Percentiles rank a stretch among this genome's conserved stretches.
Evolutionary conservation across 2,797 vertebrate genomes (phyloP).

Genomic region (Buceros bicornis): DNA sequence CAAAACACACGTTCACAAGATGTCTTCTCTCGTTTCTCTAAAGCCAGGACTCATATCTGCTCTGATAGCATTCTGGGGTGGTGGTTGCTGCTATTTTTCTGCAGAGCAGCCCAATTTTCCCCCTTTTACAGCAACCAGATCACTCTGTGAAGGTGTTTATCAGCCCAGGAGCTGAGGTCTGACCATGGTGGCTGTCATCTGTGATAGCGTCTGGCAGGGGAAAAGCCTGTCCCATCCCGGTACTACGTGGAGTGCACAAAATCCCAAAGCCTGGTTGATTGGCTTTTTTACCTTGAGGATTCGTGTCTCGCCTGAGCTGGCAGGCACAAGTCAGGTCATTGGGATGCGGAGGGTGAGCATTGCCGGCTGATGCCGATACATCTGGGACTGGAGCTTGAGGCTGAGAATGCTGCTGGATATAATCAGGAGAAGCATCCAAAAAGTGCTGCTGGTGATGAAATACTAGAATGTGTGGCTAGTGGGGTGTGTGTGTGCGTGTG

Average conservation of each 20-base stretch:
- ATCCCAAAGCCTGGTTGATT: background rate
- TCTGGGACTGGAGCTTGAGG: background rate
- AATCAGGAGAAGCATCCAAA: background rate
- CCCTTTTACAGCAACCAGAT: background rate
- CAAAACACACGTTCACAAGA: background rate
- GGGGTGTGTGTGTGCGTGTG: rapidly evolving
- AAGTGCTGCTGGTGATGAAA: background rate
- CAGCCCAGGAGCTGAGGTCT: background rate
- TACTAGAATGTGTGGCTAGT: background rate
- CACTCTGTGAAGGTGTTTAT: background rate
- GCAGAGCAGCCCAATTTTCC: background rate
- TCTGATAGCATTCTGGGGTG: background rate
- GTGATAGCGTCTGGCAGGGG: background rate
- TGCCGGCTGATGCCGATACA: background rate
- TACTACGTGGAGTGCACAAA: background rate
- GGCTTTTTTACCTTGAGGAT: background rate
- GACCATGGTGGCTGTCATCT: rapidly evolving
- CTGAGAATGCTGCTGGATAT: background rate
- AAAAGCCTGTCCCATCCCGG: background rate
- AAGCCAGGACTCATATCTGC: background rate
- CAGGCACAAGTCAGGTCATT: background rate
- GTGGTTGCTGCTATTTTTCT: background rate
- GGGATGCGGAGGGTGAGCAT: background rate
- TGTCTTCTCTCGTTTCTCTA: background rate
- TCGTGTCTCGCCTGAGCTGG: background rate